A percentile compares a stretch with the other conserved stretches of the same genome.
These are phyloP conservation scores for Amphiprion percula DNA, from an alignment of 2,113 vertebrate genomes.

Conservation along the genomic window DNA sequence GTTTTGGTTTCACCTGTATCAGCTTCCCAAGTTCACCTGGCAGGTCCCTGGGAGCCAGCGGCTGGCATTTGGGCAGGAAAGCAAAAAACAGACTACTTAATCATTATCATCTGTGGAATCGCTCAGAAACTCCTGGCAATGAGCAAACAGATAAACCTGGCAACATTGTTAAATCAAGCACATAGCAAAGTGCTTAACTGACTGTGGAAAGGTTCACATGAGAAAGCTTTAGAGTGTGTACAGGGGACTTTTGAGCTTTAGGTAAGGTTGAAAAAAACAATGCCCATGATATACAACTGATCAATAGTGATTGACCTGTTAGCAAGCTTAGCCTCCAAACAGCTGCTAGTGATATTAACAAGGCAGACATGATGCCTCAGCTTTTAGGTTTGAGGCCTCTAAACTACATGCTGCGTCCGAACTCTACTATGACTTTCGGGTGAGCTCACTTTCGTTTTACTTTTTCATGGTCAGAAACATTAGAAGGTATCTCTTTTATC, in stretches of 20 bases:
- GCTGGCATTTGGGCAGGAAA: slow-evolving; percentile 73
- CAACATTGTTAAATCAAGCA: slow-evolving; percentile 65
- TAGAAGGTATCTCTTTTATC: too few relatives aligned
- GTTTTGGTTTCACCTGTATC: slow-evolving; percentile 77
- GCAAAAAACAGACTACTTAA: slow-evolving; percentile 79
- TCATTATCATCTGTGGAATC: slow-evolving; percentile 79
- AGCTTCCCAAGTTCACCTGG: slow-evolving; percentile 80
- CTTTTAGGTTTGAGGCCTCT: slow-evolving; percentile 6
- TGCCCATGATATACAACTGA: slow-evolving; percentile 31
- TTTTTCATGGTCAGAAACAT: too few relatives aligned
- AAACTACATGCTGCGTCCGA: not conserved
- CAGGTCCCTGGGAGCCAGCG: slow-evolving; percentile 62
- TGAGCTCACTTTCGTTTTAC: too few relatives aligned
- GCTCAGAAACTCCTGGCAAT: slow-evolving; percentile 71
- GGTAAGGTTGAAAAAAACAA: slow-evolving; percentile 43
- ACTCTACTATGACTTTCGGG: too few relatives aligned
- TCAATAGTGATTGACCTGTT: slow-evolving; percentile 63
- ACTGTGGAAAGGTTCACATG: slow-evolving; percentile 72
- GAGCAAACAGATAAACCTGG: slow-evolving; percentile 81
- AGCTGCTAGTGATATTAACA: slow-evolving; percentile 53
- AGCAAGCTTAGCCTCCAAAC: slow-evolving; percentile 41
- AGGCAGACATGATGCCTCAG: not conserved
- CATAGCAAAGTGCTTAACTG: slow-evolving; percentile 52
- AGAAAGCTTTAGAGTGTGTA: slow-evolving; percentile 61
- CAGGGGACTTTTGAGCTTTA: slow-evolving; percentile 62